Percentiles rank a stretch among this genome's conserved stretches.
phyloP scores from a whole-genome alignment of 2,888 invertebrate species.

The Microctonus hyperodae region DNA sequence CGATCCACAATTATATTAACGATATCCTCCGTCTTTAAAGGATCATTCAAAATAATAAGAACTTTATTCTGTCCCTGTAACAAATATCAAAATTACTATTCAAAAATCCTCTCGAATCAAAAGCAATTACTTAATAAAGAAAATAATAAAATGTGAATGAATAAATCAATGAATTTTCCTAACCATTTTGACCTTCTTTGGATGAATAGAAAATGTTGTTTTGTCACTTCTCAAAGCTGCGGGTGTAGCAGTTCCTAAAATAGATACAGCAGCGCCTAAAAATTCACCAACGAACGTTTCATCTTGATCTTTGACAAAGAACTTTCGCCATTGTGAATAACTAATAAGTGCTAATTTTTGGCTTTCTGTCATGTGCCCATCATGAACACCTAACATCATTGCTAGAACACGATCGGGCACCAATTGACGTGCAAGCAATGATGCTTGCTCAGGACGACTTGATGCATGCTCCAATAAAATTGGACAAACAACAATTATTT shows the following conservation, averaged over 20 bases:
- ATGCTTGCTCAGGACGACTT: constrained; percentile 65
- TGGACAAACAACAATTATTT: constrained; percentile 83
- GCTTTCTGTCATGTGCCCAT: constrained; percentile 72
- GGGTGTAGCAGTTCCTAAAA: constrained; percentile 66
- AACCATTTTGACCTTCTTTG: constrained; percentile 80
- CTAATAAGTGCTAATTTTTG: constrained; percentile 75
- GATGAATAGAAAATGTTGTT: constrained; percentile 76
- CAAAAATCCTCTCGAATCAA: neutral
- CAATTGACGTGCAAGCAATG: constrained; percentile 68
- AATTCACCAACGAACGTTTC: constrained; percentile 85
- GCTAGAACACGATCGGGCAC: constrained; percentile 78
- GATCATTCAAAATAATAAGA: constrained; percentile 80
- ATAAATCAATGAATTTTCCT: constrained; percentile 13
- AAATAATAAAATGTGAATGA: neutral
- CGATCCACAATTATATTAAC: constrained; percentile 82
- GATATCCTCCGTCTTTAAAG: constrained; percentile 78
- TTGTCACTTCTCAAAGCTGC: constrained; percentile 64
- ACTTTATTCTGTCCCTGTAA: constrained; percentile 83
- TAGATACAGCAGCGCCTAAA: constrained; percentile 81
- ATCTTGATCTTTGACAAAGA: constrained; percentile 82
- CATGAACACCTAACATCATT: constrained; percentile 82
- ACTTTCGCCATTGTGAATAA: constrained; percentile 82
- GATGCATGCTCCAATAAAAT: constrained; percentile 71
- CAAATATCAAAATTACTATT: too few species aligned
- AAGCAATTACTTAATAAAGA: neutral